These are phyloP conservation scores for Pseudopipra pipra DNA, from an alignment of 2,113 vertebrate species.

Conservation along the genomic window DNA sequence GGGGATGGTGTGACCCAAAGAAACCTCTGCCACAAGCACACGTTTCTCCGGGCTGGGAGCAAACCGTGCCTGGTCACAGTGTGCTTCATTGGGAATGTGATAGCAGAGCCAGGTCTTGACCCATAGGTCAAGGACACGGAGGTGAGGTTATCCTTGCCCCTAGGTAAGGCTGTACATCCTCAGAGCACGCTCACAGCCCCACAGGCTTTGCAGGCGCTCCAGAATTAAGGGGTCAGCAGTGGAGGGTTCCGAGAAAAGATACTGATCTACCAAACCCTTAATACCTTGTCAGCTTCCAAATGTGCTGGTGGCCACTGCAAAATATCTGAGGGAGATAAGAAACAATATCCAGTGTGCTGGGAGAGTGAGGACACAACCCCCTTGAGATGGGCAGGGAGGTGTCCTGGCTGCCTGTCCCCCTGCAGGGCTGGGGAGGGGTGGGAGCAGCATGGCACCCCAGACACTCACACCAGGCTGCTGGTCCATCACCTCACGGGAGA, in stretches of 20 bases:
- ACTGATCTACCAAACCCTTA: background rate
- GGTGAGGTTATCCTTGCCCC: background rate
- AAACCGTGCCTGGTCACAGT: background rate
- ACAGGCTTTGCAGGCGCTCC: background rate
- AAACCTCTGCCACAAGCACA: fast-evolving
- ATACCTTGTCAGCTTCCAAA: background rate
- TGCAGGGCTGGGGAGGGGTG: fast-evolving
- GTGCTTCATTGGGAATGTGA: background rate
- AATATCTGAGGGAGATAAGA: background rate
- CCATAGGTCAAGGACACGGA: background rate
- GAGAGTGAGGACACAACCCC: background rate
- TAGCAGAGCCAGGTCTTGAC: background rate
- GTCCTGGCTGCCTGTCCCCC: background rate
- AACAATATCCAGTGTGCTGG: background rate
- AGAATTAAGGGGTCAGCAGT: background rate
- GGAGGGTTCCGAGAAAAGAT: background rate
- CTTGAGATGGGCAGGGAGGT: background rate
- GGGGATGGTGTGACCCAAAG: fast-evolving
- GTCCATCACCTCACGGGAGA: background rate
- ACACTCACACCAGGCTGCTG: background rate
- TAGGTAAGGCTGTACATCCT: background rate
- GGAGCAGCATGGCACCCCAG: background rate
- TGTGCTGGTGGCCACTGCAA: background rate
- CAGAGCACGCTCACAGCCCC: background rate
- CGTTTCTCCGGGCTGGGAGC: background rate